Base-by-base conservation (phyloP, 2,888 invertebrate species). In the Xiphydria camelus region DNA sequence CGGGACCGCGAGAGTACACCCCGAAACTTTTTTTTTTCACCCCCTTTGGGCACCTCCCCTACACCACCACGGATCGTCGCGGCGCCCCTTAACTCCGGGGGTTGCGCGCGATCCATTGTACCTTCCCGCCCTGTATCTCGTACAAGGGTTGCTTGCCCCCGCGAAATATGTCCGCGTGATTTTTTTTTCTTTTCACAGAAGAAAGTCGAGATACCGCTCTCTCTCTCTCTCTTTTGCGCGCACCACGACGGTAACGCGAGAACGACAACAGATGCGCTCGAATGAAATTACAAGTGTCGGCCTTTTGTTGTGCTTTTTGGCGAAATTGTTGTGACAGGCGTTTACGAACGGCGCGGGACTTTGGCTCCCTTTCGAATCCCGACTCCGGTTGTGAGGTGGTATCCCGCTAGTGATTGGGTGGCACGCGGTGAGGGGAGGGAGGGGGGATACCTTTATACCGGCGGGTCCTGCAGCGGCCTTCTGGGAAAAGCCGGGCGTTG, bases 181-280 rank as follows among this genome's bases (percentile, higher is more conserved):
- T 57, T 55, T 52, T 36, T 47, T 38, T 40, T 43, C 49, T 47
- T 38, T 52, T 43, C 50, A 42, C 45, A 43, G 54, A 45, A 49
- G 55, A 54, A 56, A 60, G 55, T 51, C 50, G 59, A 51, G 39
- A 60, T 41, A 38, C 42, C n/a, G n/a, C n/a, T n/a, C n/a, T n/a
- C n/a, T n/a, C n/a, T n/a, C n/a, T n/a, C n/a, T n/a, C n/a, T n/a
- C n/a, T n/a, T n/a, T n/a, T n/a, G n/a, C n/a, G n/a, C n/a, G n/a
- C n/a, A n/a, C n/a, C n/a, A n/a, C n/a, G n/a, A 58, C 40, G 56
- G 70, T 68, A 70, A 70, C 64, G 66, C 62, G 70, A 70, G 70
- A 68, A 68, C 66, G 62, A 67, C 68, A 65, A 66, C 70, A 70
- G 70, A 70, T 70, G 70, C 57, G 59, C 41, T 50, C 59, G 59